Evolutionary conservation across 2,888 invertebrate genomes (phyloP).

Genomic region (Kuschelorhynchus macadamiae): DNA sequence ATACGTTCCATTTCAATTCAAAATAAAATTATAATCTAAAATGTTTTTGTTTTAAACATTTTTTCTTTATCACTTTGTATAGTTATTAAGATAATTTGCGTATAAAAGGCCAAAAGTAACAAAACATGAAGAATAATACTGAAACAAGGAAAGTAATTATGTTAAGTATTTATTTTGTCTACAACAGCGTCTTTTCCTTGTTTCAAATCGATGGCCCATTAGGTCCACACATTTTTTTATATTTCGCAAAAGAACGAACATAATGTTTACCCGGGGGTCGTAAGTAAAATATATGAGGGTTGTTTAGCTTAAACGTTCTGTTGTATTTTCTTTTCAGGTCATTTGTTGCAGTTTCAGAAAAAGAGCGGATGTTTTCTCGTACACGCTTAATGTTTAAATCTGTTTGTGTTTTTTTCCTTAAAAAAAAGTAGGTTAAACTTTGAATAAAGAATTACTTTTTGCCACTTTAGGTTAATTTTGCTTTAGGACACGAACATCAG

Average conservation of each 20-base stretch:
- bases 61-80: too few relatives aligned
- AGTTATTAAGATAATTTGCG: too few relatives aligned
- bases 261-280: constrained; percentile 28
- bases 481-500: too few relatives aligned
- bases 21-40: too few relatives aligned
- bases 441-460: too few relatives aligned
- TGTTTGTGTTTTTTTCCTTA: not conserved
- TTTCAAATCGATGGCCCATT: constrained; percentile 23
- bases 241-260: constrained; percentile 29
- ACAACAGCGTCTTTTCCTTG: constrained; percentile 3
- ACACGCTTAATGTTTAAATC: constrained; percentile 17
- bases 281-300: constrained; percentile 37
- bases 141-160: too few relatives aligned
- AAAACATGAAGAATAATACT: too few relatives aligned
- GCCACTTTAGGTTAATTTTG: too few relatives aligned
- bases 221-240: constrained; percentile 14
- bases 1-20: too few relatives aligned
- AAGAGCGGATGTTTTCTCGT: constrained; percentile 18
- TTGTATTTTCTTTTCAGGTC: constrained; percentile 29
- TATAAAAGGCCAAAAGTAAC: too few relatives aligned
- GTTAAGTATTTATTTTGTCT: too few relatives aligned
- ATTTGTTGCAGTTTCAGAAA: constrained; percentile 28
- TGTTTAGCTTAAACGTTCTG: constrained; percentile 35
- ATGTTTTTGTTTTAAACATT: too few relatives aligned
- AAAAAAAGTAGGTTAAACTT: not conserved